Percentiles rank a stretch among this genome's conserved stretches.
Conservation (phyloP, 2,888 invertebrate species). For the Girardia tigrina region DNA sequence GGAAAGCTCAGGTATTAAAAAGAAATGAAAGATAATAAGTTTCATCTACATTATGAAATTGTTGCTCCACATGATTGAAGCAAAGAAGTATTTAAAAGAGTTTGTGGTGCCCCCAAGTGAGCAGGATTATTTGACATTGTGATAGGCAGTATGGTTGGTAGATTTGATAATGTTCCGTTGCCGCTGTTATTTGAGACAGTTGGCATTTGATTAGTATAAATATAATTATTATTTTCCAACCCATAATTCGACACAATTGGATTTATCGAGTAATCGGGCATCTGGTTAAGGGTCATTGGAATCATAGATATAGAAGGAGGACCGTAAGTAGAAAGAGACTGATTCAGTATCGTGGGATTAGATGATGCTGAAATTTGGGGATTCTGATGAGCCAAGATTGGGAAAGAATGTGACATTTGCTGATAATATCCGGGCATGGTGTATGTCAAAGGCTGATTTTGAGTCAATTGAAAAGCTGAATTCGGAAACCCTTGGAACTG, state of each 20-base stretch:
- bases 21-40: constrained; percentile 10
- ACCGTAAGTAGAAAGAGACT: neutral
- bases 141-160: neutral
- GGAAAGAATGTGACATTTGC: neutral
- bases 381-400: neutral
- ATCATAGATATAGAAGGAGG: neutral
- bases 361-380: neutral
- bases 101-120: constrained; percentile 15
- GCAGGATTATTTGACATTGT: constrained; percentile 6
- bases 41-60: constrained; percentile 14
- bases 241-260: neutral
- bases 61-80: constrained; percentile 18
- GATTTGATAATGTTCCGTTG: neutral
- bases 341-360: neutral
- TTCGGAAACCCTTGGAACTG: constrained; percentile 1
- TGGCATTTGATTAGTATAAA: neutral
- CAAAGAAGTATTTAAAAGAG: constrained; percentile 12
- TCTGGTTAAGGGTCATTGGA: neutral
- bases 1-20: constrained; percentile 23
- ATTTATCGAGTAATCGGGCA: neutral
- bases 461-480: neutral
- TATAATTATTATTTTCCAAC: neutral
- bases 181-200: neutral
- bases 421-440: neutral
- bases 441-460: neutral